A percentile compares a stretch with the other conserved stretches of the same genome.
These are phyloP conservation scores for Muricea muricata DNA, from an alignment of 92 coral and sea anemone species.

Conservation along the genomic window DNA sequence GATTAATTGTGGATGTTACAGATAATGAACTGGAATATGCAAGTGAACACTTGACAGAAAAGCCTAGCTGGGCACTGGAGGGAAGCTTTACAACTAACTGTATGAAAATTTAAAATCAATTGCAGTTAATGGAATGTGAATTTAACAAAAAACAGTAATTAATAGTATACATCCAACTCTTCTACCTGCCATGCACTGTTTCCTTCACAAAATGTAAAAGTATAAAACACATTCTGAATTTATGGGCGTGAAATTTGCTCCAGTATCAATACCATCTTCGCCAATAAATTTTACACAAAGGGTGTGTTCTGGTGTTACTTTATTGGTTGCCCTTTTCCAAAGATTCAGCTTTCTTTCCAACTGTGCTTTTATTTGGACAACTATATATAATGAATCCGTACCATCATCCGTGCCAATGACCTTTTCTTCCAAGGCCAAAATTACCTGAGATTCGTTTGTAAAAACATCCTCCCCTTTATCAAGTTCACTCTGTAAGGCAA, in stretches of 20 bases:
- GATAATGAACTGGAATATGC: constrained; percentile 55
- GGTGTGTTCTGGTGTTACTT: constrained; percentile 45
- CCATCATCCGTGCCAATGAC: constrained; percentile 47
- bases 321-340: constrained; percentile 67
- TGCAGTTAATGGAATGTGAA: no score
- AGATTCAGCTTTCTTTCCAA: constrained; percentile 63
- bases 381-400: constrained; percentile 56
- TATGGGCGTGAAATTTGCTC: no score
- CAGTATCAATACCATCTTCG: constrained; percentile 70
- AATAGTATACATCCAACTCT: no score
- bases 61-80: no score
- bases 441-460: constrained; percentile 43
- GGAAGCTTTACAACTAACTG: no score
- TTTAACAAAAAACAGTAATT: no score
- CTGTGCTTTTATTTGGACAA: constrained; percentile 64
- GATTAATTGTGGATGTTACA: constrained; percentile 35
- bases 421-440: constrained; percentile 34
- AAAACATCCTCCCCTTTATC: no score
- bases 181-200: no score
- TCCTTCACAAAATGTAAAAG: no score
- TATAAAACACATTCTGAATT: no score
- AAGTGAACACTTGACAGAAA: constrained; percentile 17
- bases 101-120: no score
- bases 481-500: no score
- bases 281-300: constrained; percentile 67